Conservation (phyloP, 2,888 invertebrate genomes). For the Lithophane semibrunnea region DNA sequence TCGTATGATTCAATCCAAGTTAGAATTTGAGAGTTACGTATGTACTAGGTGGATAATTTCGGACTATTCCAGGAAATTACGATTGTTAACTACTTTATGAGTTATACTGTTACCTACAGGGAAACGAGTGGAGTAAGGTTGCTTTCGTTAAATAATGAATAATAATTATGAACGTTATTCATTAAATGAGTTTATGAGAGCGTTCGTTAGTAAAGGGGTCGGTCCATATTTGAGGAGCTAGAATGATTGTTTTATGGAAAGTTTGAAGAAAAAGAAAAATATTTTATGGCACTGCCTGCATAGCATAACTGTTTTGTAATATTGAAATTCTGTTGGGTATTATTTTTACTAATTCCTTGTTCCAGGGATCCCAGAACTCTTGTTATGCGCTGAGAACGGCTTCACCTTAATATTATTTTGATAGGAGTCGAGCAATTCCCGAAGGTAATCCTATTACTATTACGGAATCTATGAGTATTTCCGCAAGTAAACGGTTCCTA, state of each 20-base stretch:
- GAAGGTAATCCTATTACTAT: too few species aligned
- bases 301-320: background rate
- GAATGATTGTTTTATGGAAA: background rate
- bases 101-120: background rate
- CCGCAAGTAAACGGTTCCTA: background rate
- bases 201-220: background rate
- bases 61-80: background rate
- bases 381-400: too few species aligned
- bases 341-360: background rate
- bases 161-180: background rate
- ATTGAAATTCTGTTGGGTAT: background rate
- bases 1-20: conserved; percentile 22
- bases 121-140: background rate
- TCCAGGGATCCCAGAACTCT: background rate
- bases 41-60: conserved; percentile 3
- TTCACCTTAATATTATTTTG: too few species aligned
- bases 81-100: background rate
- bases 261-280: background rate
- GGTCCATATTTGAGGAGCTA: background rate
- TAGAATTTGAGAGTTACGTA: conserved; percentile 15
- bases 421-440: too few species aligned
- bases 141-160: background rate
- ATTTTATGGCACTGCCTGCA: background rate
- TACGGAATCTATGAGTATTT: too few species aligned
- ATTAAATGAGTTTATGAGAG: background rate